Evolutionary conservation across 2,113 vertebrate genomes (phyloP), one percentile per base, ranked within the genome.

Genomic region (Dicentrarchus labrax): DNA sequence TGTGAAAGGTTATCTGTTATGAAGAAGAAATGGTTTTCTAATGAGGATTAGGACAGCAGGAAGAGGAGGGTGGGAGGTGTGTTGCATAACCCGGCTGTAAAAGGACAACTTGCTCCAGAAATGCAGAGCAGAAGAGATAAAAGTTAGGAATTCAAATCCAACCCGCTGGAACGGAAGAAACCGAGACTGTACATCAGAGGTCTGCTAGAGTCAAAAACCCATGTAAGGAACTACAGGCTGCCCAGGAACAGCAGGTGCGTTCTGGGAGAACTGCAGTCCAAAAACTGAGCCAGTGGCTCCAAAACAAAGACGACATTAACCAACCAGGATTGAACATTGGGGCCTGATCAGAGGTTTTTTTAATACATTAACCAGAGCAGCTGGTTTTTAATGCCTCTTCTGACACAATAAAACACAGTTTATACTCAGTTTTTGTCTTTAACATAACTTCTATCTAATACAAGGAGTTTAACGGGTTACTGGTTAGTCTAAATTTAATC

Each of bases 71-170:
- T 43, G 60, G 24, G 74, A 48, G 60, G 17, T 2, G 56, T 65
- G 76, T 70, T 89, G 7, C 19, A 59, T 70, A 86, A 84, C 45
- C 38, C 0, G 43, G 53, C 78, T 86, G 80, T 74, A 73, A 83
- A 87, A 83, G 69, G 73, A 76, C 19, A 22, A 60, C 36, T 12
- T 3, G 61, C 66, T 48, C 12, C 66, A 82, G 22, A 60, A 38
- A 79, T 10, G 5, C 57, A 15, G 6, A 38, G n/a, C 62, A 43
- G 8, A 56, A 56, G 3, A 75, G 79, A 74, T 76, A 51, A 66
- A 75, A 47, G 73, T 56, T 2, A 54, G 6, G 59, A 70, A 82
- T 69, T 77, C 24, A 72, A 64, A 82, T 39, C 50, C 60, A 45
- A 50, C 69, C 59, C 19, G 48, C 36, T 51, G 43, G 19, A 30